phyloP scores from a whole-genome alignment of 2,888 invertebrate species.

The Phania funesta region DNA sequence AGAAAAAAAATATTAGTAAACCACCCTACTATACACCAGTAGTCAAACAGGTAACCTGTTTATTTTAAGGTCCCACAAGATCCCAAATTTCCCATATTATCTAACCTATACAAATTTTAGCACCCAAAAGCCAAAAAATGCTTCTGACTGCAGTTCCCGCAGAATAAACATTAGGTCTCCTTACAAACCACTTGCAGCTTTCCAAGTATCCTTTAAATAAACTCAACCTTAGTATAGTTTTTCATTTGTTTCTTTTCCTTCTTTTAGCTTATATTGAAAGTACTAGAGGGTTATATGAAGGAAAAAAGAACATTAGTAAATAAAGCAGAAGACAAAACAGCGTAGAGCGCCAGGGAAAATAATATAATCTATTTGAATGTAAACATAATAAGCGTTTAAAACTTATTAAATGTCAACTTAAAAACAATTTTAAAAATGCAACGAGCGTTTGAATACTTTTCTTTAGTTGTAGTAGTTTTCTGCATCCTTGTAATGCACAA shows the following conservation, averaged over 20 bases:
- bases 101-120: neutral
- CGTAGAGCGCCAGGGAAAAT: neutral
- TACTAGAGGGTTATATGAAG: neutral
- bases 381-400: constrained; percentile 67
- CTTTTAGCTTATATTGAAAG: neutral
- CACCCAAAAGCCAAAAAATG: neutral
- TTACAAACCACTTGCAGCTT: neutral
- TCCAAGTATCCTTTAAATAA: neutral
- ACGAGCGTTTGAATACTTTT: constrained; percentile 41
- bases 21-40: too few relatives aligned
- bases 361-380: constrained; percentile 55
- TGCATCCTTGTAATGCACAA: neutral
- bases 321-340: neutral
- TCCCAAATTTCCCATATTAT: neutral
- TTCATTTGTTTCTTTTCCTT: neutral
- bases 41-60: too few relatives aligned
- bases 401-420: constrained; percentile 67
- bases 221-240: neutral
- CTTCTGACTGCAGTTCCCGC: neutral
- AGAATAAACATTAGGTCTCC: neutral
- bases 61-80: too few relatives aligned
- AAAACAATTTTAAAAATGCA: constrained; percentile 63
- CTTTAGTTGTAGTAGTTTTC: neutral
- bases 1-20: too few relatives aligned
- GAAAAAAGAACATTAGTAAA: neutral